phyloP scores from a whole-genome alignment of 2,797 vertebrate genomes.

The Zenarchopterus dispar region DNA sequence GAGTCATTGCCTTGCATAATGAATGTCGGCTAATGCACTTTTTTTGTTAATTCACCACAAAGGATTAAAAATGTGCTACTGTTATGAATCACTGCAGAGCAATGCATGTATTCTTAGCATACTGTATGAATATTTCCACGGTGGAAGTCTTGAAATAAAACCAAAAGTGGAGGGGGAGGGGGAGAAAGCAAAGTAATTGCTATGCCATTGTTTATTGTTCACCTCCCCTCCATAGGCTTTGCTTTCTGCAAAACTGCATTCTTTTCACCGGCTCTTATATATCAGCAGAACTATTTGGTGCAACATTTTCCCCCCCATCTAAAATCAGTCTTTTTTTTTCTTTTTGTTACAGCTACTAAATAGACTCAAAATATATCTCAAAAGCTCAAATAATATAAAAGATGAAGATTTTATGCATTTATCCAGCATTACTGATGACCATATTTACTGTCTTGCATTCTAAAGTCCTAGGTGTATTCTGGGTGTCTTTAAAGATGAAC shows the following conservation, averaged over 20 bases:
- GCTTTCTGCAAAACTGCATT: slow-evolving; percentile 21
- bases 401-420: too few species aligned
- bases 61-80: slow-evolving; percentile 47
- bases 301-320: background rate
- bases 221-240: slow-evolving; percentile 6
- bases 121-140: slow-evolving; percentile 24
- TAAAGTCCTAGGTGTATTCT: too few species aligned
- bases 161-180: slow-evolving; percentile 9
- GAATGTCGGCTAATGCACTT: slow-evolving; percentile 65
- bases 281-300: slow-evolving; percentile 28
- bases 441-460: too few species aligned
- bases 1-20: slow-evolving; percentile 70
- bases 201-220: slow-evolving; percentile 32
- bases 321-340: background rate
- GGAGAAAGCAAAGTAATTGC: slow-evolving; percentile 3
- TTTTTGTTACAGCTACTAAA: too few species aligned
- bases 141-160: slow-evolving; percentile 11
- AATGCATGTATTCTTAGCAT: slow-evolving; percentile 21
- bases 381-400: background rate
- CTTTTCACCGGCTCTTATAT: slow-evolving; percentile 16
- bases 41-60: slow-evolving; percentile 65
- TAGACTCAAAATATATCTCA: background rate
- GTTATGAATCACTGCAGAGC: slow-evolving; percentile 48
- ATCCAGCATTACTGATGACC: too few species aligned
- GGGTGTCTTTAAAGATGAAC: too few species aligned